Evolutionary conservation across 2,888 invertebrate species (phyloP), one percentile per base, ranked within the genome.

Genomic region (Athetis lepigone): DNA sequence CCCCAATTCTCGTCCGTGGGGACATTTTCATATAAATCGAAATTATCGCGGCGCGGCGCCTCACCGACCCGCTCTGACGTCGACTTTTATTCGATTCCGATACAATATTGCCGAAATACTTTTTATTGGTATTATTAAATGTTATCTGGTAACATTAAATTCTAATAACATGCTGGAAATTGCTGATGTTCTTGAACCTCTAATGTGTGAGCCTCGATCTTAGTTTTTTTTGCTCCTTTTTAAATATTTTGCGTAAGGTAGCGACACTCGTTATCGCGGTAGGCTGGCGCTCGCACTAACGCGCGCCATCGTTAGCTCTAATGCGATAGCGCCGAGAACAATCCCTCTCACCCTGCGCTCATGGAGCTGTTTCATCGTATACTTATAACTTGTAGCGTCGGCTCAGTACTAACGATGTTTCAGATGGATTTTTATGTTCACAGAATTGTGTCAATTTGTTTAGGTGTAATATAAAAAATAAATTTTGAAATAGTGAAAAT

Each of bases 11-110:
- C 55, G 64, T 60, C 60, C 37, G 25, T 27, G 13, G 67, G 51
- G 46, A 66, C 43, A 75, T 80, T 77, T 80, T 75, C 63, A 80
- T 78, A 78, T 75, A 75, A 69, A 80, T 75, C 67, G 60, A 77
- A 80, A 74, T 77, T 33, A 66, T 77, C 47, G 43, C 55, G 43
- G 46, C 47, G 43, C 55, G 43, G 46, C 42, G 33, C 45, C 59
- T 43, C 47, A 39, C 46, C 51, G 29, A 40, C 33, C 36, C 64
- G 33, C 50, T 54, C 39, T 42, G 66, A 52, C 47, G 46, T 36
- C 36, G 37, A 50, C 46, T 75, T 78, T 71, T 77, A 75, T 77
- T 79, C 29, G 62, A 80, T 80, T 77, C 60, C 66, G 52, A 70
- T 72, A 75, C 68, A 67, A 69, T 78, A 78, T 69, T 72, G 42